Evolutionary conservation across 1,140 invertebrate species (phyloP), one percentile per base, ranked within the genome.

Genomic region (Glossosoma conforme): DNA sequence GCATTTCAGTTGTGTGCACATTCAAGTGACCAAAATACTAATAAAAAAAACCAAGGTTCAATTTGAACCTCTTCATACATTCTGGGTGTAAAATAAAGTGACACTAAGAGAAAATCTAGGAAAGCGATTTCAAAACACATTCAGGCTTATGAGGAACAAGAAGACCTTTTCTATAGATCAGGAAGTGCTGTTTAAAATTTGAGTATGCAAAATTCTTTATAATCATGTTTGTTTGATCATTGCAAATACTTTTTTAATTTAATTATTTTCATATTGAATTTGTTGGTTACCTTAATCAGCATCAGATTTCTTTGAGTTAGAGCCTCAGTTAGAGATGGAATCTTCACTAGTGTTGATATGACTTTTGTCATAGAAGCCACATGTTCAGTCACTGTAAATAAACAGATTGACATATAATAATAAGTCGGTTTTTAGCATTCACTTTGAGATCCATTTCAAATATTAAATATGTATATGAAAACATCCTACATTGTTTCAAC

Each of bases 251-350:
- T 8, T 28, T 8, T 8, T 8, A 28, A 28, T 28, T 8, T 28
- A 8, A 28, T 28, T 8, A 28, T 6, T n/a, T n/a, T 8, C n/a
- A n/a, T 28, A n/a, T 28, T 6, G n/a, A 28, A 28, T 8, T 28
- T 8, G 6, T 28, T 8, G 20, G 8, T 47, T 25, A 47, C 45
- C 45, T 37, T 47, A 17, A 47, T 24, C 1, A 47, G 15, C 33
- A 47, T 37, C 9, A 47, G 22, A n/a, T 47, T 24, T 28, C 45
- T n/a, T 2, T 33, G 37, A 9, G 35, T 30, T 2, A 47, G 45
- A 1, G 21, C 20, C n/a, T 2, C 1, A 0, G 9, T 9, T 9
- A 47, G 14, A 24, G 19, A 36, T 2, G 33, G 45, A 33, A 47
- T 38, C 35, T 38, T 47, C 21, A 47, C 36, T 1, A 47, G 22